Evolutionary conservation across 1,140 invertebrate genomes (phyloP), one percentile per base, ranked within the genome.

Genomic region (Drosophila varians): DNA sequence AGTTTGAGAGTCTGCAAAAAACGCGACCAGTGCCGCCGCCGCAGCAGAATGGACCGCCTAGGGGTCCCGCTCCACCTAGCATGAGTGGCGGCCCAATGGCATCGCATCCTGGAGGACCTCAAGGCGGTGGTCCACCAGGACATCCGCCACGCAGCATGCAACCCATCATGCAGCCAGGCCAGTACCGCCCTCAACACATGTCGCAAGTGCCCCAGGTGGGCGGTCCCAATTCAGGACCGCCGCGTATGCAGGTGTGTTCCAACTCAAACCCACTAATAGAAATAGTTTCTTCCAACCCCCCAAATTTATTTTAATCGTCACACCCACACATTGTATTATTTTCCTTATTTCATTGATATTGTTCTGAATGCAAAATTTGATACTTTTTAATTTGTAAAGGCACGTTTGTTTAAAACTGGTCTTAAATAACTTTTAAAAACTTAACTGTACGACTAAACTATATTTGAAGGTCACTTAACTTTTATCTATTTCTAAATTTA

Each of bases 1-100:
- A 96, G 93, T 97, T 98, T 93, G 97, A 98, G 91, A 96, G 96
- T 89, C 96, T 97, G 92, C 97, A 96, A 52, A 97, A 98, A 92
- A 97, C 96, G 12, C 93, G 96, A 58, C 96, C 96, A 25, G 93
- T 94, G 26, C 95, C 95, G 57, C 95, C 95, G 16, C 94, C 95
- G 11, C 95, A 78, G 93, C 94, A 90, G 38, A 91, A 91, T 65
- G 90, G 90, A 1, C 90, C 90, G 8, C 88, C 90, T 6, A 68
- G 88, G 54, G 88, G 92, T 71, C 90, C 92, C 73, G 70, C 92
- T 66, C 86, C 92, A 86, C 88, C 93, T 82, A 70, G 64, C 45
- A 90, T 91, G 88, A 72, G 76, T 5, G 68, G 69, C 4, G 79
- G 90, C 7, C 68, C 84, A 3, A 74, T 86, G 90, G 90, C 89